Evolutionary conservation across 2,888 invertebrate species (phyloP), one percentile per base, ranked within the genome.

Genomic region (Drosophila atripex): DNA sequence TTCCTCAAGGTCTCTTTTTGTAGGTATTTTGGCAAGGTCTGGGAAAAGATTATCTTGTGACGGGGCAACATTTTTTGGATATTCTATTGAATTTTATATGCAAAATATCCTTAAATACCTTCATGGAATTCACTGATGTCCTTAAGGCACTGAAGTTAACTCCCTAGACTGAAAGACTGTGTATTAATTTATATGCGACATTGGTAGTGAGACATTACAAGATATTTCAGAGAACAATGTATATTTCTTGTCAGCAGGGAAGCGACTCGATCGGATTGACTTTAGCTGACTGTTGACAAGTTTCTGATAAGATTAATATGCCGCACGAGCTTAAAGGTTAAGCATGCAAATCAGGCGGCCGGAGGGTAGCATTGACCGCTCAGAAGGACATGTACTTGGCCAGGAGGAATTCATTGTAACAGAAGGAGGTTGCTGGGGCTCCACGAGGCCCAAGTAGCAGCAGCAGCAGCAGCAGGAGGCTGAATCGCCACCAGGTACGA

Each of bases 251-350:
- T 82, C 82, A 84, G 70, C 65, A n/a, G 57, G 39, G 12, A 47
- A 35, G 18, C 49, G 58, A 23, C 57, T 28, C 23, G 47, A 51
- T 50, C 38, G 61, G 84, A 80, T 73, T 69, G 70, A 70, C 72
- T 70, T 63, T 55, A 51, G 72, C 51, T 63, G 80, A 80, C 86
- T 80, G 87, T 75, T 83, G 82, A 83, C 87, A 83, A 83, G 87
- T 83, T 87, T 87, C 80, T 78, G 86, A 80, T 82, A 87, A 87
- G 87, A 86, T 82, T 85, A 84, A 82, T 82, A 86, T 80, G 85
- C 77, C 70, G 78, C 73, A 69, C 84, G 77, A 56, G 65, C 66
- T 70, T 75, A 51, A 71, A 58, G 61, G 73, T 69, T 45, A 64
- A 63, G 71, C 84, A 87, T 87, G 82, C 82, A 76, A 86, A 88